A percentile compares a stretch with the other conserved stretches of the same genome.
These are phyloP conservation scores for Isaurus tuberculatus DNA, from an alignment of 92 coral and sea anemone species.

Conservation along the genomic window DNA sequence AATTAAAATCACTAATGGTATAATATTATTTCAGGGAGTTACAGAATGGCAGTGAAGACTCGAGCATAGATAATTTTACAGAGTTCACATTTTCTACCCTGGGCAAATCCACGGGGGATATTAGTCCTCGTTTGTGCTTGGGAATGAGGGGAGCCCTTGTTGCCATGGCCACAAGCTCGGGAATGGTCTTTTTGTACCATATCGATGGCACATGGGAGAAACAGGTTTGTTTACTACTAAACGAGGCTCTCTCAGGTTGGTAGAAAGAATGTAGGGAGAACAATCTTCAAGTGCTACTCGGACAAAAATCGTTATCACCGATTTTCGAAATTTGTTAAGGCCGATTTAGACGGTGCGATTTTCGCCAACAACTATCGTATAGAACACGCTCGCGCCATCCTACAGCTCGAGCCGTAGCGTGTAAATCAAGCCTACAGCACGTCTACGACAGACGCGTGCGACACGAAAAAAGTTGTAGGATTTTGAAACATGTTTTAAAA, in stretches of 20 bases:
- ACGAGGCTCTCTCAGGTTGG: neutral
- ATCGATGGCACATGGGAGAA: slow-evolving; percentile 72
- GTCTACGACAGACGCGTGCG: too few species aligned
- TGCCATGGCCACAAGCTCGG: slow-evolving; percentile 86
- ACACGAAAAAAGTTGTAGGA: too few species aligned
- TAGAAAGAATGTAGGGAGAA: neutral
- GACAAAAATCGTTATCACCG: too few species aligned
- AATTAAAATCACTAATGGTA: neutral
- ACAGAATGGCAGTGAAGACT: slow-evolving; percentile 1
- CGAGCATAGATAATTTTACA: slow-evolving; percentile 32
- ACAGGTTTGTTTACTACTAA: slow-evolving; percentile 61
- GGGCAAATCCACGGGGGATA: slow-evolving; percentile 61
- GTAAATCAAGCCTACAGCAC: too few species aligned
- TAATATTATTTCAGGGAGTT: slow-evolving; percentile 23
- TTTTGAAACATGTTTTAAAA: too few species aligned
- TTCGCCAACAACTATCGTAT: too few species aligned
- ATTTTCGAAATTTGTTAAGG: too few species aligned
- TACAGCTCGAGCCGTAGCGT: too few species aligned
- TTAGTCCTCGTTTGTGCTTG: slow-evolving; percentile 72
- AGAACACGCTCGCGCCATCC: too few species aligned
- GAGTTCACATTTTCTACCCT: slow-evolving; percentile 60
- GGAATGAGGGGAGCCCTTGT: slow-evolving; percentile 78
- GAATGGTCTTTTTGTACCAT: slow-evolving; percentile 79
- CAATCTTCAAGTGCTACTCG: too few species aligned
- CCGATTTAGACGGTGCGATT: too few species aligned